Percentiles rank a stretch among this genome's conserved stretches.
Evolutionary conservation across 2,113 vertebrate species (phyloP).

Genomic region (Seriola rivoliana): DNA sequence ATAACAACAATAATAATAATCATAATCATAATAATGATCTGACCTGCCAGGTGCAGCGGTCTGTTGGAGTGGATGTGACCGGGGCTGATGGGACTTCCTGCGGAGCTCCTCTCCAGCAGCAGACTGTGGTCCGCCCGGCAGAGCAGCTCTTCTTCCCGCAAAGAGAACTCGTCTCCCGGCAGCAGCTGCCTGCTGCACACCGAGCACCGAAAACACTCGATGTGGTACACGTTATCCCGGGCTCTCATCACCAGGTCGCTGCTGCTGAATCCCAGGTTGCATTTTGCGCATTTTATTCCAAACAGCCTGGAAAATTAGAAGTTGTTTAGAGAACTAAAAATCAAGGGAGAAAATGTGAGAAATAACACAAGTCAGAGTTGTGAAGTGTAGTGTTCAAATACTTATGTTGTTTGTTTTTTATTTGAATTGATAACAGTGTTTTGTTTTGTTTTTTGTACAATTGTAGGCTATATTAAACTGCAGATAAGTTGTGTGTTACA

Average conservation of each 20-base stretch:
- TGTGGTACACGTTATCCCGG: slow-evolving; percentile 93
- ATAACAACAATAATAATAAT: background rate
- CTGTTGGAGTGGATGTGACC: slow-evolving; percentile 84
- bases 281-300: slow-evolving; percentile 93
- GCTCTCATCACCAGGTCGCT: slow-evolving; percentile 95
- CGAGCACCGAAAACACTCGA: slow-evolving; percentile 96
- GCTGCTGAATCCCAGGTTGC: slow-evolving; percentile 92
- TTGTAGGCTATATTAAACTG: background rate
- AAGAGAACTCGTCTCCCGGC: slow-evolving; percentile 95
- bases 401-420: background rate
- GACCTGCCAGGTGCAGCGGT: slow-evolving; percentile 88
- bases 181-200: slow-evolving; percentile 94
- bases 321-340: background rate
- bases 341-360: too few species aligned
- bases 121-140: slow-evolving; percentile 92
- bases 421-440: background rate
- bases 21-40: background rate
- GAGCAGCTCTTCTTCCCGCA: slow-evolving; percentile 92
- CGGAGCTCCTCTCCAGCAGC: slow-evolving; percentile 84
- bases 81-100: slow-evolving; percentile 87
- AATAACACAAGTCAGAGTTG: background rate
- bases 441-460: background rate
- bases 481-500: background rate
- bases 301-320: slow-evolving; percentile 87
- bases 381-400: background rate